These are phyloP conservation scores for Sclerurus mexicanus DNA, from an alignment of 2,113 vertebrate species.

Conservation along the genomic window DNA sequence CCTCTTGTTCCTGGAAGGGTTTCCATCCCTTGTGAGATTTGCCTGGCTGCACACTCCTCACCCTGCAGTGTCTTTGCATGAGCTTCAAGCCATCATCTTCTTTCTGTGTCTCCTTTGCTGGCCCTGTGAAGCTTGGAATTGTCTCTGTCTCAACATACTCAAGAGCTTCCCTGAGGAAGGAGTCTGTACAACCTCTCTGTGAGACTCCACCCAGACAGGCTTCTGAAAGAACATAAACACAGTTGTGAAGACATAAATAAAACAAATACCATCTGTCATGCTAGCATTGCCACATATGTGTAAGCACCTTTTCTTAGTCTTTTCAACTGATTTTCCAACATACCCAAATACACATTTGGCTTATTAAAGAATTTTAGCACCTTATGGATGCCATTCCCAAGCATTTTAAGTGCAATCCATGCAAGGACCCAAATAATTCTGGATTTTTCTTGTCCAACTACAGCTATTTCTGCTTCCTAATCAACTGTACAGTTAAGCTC, in stretches of 20 bases:
- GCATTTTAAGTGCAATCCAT: background rate
- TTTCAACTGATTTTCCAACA: constrained; percentile 4
- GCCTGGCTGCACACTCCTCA: background rate
- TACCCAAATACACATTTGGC: constrained; percentile 16
- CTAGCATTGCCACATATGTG: constrained; percentile 22
- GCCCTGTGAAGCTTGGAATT: background rate
- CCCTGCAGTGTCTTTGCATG: background rate
- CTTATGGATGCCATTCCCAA: constrained; percentile 18
- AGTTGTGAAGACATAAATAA: constrained; percentile 50
- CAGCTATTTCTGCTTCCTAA: background rate
- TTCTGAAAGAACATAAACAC: constrained; percentile 41
- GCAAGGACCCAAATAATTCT: background rate
- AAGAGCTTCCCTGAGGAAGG: background rate
- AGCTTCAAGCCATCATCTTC: background rate
- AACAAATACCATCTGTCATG: constrained; percentile 58
- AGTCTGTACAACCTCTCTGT: background rate
- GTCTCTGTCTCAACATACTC: background rate
- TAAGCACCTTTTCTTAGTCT: constrained; percentile 38
- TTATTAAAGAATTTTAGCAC: constrained; percentile 42
- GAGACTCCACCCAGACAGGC: constrained; percentile 18
- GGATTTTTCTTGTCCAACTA: background rate
- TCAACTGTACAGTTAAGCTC: background rate
- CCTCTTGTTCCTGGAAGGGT: background rate
- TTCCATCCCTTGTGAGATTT: background rate
- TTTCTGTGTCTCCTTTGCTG: background rate